Conservation (phyloP, 2,113 vertebrate genomes). For the Anthoscopus minutus region DNA sequence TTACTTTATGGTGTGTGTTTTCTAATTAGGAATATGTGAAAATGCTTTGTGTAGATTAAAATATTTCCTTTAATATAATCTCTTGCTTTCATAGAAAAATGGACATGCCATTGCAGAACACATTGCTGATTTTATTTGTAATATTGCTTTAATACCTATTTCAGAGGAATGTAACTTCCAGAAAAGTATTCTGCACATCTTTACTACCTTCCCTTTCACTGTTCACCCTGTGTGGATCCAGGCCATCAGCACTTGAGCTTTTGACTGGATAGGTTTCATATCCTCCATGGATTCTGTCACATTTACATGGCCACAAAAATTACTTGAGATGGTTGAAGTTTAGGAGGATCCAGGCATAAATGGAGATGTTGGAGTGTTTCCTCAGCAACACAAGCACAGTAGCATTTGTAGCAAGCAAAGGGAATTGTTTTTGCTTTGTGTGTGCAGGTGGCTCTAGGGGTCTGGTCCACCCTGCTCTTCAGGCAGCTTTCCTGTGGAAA, state of each 20-base stretch:
- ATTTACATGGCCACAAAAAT: background rate
- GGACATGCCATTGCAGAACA: background rate
- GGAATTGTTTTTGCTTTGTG: background rate
- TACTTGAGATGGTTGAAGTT: background rate
- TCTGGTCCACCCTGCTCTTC: background rate
- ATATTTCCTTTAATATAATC: conserved; percentile 48
- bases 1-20: conserved; percentile 40
- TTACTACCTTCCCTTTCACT: conserved; percentile 8
- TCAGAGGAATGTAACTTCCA: conserved; percentile 48
- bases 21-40: conserved; percentile 27
- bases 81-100: background rate
- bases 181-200: conserved; percentile 26
- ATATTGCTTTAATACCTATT: conserved; percentile 45
- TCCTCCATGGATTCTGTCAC: background rate
- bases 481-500: background rate
- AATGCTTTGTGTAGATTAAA: conserved; percentile 43
- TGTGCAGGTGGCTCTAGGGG: background rate
- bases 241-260: conserved; percentile 6
- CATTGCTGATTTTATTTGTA: conserved; percentile 41
- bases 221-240: background rate
- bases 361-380: background rate
- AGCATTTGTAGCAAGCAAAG: background rate
- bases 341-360: background rate
- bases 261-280: background rate
- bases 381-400: background rate